Base-by-base conservation (phyloP, 1,140 invertebrate species). In the Euwallacea fornicatus region DNA sequence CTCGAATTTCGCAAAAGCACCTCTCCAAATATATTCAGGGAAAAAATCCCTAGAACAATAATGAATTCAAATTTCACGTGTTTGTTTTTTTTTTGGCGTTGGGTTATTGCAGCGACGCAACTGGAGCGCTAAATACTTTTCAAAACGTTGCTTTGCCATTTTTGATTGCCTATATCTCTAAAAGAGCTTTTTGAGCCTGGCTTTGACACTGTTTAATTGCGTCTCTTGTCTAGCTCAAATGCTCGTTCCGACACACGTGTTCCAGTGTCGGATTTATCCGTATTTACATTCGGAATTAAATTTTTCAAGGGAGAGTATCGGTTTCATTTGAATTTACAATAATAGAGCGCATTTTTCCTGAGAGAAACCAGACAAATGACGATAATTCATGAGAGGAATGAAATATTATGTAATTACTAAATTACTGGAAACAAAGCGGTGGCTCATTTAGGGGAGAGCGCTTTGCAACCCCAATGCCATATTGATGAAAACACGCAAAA, bases 351-450 rank as follows among this genome's bases (percentile, higher is more conserved):
- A 33, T 33, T 33, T 33, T 33, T 33, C 21, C 21, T 33, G 21
- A 33, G 21, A 33, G 21, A 33, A 33, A 33, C 21, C 21, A 33
- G 21, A 33, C 21, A 33, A 33, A 33, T 33, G 21, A 33, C 21
- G 21, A 33, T 33, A 33, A 33, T 33, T 33, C 21, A 33, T 33
- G 21, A 11, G 11, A 53, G 50, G 21, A 11, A 58, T 58, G 55
- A 58, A 58, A 58, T 8, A 58, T 16, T 41, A 58, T 41, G 55
- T 58, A 58, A 58, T 58, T 58, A 58, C n/a, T 41, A 33, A 58
- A 50, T 50, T 50, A 50, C 46, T 4, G 46, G 46, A 58, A 58
- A 58, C 55, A 58, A 8, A 58, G 2, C 55, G 21, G 13, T 58
- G 6, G 55, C 55, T 58, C 55, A 58, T 58, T 58, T 41, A 58